Base-by-base conservation (phyloP, 2,888 invertebrate genomes). In the Sesia apiformis region DNA sequence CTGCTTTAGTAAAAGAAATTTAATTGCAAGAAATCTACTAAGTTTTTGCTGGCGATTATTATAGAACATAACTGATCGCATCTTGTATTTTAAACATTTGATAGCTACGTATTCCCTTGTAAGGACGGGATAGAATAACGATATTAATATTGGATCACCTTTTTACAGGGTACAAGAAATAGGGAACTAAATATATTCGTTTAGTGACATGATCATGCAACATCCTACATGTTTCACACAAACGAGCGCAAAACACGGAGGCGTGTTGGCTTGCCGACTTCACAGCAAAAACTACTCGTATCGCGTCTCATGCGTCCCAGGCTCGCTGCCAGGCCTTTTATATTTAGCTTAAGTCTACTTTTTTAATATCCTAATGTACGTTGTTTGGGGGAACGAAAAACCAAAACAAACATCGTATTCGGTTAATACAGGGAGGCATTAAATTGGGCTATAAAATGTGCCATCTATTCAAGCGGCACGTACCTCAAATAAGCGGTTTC, bases 311-410 rank as follows among this genome's bases (percentile, higher is more conserved):
- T 70, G 72, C 72, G 69, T 58, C 60, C 60, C 60, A 59, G 63
- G 62, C 65, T 61, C 66, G 63, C 69, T 55, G 58, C 64, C 67
- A 61, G 63, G 64, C 64, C 67, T 66, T 71, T 75, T 72, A 75
- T 76, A 79, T 80, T 81, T 76, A 70, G 67, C 65, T 66, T 66
- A 74, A 72, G 71, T 71, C 68, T 62, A 64, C 68, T 72, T 79
- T 72, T 64, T 65, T 61, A 57, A 43, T 43, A 59, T 63, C 57
- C 63, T 69, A 73, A 72, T 74, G 73, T 74, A 75, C 62, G 72
- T 73, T 70, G 64, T 62, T 59, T 59, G 57, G 57, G 53, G 59
- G 60, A 52, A 56, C 59, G 64, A 76, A 76, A 76, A 78, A 74
- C 59, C 61, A 58, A 67, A 61, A 72, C 62, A 63, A 68, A 67